Conservation (phyloP, 2,113 vertebrate species). For the Crotalus horridus region DNA sequence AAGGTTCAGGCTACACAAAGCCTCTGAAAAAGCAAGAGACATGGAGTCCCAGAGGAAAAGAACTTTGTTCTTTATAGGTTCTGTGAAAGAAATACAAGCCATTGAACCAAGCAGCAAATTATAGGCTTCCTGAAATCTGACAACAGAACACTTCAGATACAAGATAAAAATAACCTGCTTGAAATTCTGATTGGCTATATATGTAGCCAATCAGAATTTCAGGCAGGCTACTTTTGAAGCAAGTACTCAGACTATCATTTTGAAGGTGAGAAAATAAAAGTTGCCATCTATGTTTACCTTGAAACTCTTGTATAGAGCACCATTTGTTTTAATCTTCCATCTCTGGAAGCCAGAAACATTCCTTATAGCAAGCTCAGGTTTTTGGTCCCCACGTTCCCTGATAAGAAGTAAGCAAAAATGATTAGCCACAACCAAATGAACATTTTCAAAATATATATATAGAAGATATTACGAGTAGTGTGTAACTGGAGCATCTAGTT, state of each 20-base stretch:
- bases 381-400: neutral
- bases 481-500: no score
- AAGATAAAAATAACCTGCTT: neutral
- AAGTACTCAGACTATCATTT: neutral
- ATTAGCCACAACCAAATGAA: constrained; percentile 21
- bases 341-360: constrained; percentile 24
- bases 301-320: constrained; percentile 28
- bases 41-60: neutral
- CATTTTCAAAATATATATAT: neutral
- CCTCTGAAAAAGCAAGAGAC: neutral
- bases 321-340: neutral
- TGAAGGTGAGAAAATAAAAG: neutral
- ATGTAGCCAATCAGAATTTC: neutral
- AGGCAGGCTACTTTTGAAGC: neutral
- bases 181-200: neutral
- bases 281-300: constrained; percentile 12
- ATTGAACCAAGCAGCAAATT: neutral
- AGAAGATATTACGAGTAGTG: no score
- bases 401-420: neutral
- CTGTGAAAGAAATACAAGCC: neutral
- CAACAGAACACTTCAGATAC: neutral
- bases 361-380: constrained; percentile 12
- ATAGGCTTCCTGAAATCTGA: neutral
- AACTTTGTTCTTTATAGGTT: neutral
- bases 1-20: neutral